Percentiles rank a stretch among this genome's conserved stretches.
phyloP scores from a whole-genome alignment of 2,113 vertebrate species.

The Micronycteris hirsuta region DNA sequence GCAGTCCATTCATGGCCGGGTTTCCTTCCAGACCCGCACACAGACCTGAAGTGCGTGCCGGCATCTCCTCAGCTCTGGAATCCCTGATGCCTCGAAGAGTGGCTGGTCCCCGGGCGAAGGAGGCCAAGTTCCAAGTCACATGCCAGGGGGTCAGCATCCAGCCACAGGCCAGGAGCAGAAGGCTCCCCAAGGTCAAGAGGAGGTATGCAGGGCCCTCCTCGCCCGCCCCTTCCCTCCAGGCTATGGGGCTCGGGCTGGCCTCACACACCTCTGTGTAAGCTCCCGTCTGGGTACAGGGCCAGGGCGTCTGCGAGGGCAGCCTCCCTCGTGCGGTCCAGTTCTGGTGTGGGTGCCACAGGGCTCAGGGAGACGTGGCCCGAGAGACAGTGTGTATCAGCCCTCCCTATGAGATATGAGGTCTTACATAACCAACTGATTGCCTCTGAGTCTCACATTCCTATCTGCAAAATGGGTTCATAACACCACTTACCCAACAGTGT shows the following conservation, averaged over 20 bases:
- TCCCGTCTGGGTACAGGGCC: background rate
- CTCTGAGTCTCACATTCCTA: background rate
- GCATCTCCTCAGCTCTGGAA: background rate
- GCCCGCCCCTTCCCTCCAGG: background rate
- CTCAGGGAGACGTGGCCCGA: background rate
- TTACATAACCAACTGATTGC: background rate
- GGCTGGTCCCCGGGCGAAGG: background rate
- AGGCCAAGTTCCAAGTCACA: fast-evolving
- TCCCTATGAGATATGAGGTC: background rate
- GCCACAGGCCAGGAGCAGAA: background rate
- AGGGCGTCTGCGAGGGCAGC: fast-evolving
- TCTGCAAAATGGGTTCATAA: background rate
- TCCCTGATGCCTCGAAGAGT: background rate
- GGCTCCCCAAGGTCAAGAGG: background rate
- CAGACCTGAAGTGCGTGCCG: background rate
- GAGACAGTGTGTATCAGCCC: background rate
- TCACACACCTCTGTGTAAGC: background rate
- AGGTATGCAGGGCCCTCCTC: fast-evolving
- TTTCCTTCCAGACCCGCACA: background rate
- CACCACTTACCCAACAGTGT: no score
- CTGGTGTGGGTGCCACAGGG: fast-evolving
- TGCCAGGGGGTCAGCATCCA: background rate
- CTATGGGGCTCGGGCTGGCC: background rate
- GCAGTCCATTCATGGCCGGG: background rate
- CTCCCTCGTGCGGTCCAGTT: background rate